These are phyloP conservation scores for Tympanuchus pallidicinctus DNA, from an alignment of 2,113 vertebrate genomes.

Conservation along the genomic window DNA sequence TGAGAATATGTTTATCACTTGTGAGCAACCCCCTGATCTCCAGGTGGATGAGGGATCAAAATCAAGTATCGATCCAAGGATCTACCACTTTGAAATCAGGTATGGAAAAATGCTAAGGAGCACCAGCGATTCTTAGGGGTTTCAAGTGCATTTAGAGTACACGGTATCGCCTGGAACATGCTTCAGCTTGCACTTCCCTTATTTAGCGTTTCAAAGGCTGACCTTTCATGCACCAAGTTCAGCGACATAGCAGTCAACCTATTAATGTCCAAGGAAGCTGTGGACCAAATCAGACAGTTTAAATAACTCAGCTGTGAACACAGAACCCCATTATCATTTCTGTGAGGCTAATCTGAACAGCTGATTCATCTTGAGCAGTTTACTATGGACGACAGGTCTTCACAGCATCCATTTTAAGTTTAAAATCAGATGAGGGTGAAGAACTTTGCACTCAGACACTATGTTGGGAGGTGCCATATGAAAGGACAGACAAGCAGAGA, in stretches of 20 bases:
- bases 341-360: conserved; percentile 37
- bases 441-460: conserved; percentile 53
- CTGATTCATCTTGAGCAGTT: conserved; percentile 44
- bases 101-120: neutral
- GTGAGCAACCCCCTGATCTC: neutral
- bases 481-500: conserved; percentile 51
- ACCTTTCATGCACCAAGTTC: conserved; percentile 3
- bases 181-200: neutral
- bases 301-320: conserved; percentile 45
- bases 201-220: conserved; percentile 39
- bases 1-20: neutral
- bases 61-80: neutral
- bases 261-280: conserved; percentile 6
- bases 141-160: neutral
- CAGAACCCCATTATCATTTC: conserved; percentile 24
- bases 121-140: neutral
- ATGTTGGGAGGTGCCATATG: conserved; percentile 32
- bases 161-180: neutral
- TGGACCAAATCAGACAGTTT: conserved; percentile 32
- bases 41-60: neutral
- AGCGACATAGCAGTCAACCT: conserved; percentile 1
- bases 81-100: neutral
- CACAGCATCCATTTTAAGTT: conserved; percentile 24
- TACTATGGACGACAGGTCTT: conserved; percentile 21
- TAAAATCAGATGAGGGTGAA: conserved; percentile 39